phyloP scores from a whole-genome alignment of 2,888 invertebrate species.

The Corbicula japonica region DNA sequence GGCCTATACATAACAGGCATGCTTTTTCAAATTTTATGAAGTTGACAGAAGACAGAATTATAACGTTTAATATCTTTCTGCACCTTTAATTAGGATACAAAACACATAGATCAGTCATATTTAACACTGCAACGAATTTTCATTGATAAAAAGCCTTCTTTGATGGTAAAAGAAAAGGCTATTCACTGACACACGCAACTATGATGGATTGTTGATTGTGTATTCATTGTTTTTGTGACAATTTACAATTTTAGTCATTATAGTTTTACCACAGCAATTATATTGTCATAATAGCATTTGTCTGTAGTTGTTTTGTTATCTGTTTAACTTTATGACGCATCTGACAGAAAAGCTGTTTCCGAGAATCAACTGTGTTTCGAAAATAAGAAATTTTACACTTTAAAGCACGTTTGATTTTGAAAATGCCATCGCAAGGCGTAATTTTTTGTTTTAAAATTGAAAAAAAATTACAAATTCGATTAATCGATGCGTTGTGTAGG shows the following conservation, averaged over 20 bases:
- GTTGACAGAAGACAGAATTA: background rate
- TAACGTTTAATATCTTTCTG: constrained; percentile 12
- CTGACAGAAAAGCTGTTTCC: no score
- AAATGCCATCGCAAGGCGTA: no score
- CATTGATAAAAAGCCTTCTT: constrained; percentile 27
- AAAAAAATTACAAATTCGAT: no score
- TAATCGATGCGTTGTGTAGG: no score
- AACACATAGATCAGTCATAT: background rate
- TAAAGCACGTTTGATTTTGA: no score
- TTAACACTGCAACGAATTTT: background rate
- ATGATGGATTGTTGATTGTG: constrained; percentile 19
- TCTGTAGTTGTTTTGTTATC: no score
- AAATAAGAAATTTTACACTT: no score
- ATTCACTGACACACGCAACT: background rate
- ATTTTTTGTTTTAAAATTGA: no score
- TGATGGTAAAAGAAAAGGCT: constrained; percentile 17
- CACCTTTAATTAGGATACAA: constrained; percentile 12
- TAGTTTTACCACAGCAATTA: constrained; percentile 11
- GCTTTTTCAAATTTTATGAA: constrained; percentile 7
- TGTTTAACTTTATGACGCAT: no score
- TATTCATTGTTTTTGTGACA: constrained; percentile 26
- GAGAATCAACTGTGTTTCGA: no score
- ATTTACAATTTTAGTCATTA: constrained; percentile 28
- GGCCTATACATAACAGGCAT: constrained; percentile 4
- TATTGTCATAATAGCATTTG: constrained; percentile 9